Evolutionary conservation across 1,140 invertebrate genomes (phyloP).

Genomic region (Eupristina koningsbergeri): DNA sequence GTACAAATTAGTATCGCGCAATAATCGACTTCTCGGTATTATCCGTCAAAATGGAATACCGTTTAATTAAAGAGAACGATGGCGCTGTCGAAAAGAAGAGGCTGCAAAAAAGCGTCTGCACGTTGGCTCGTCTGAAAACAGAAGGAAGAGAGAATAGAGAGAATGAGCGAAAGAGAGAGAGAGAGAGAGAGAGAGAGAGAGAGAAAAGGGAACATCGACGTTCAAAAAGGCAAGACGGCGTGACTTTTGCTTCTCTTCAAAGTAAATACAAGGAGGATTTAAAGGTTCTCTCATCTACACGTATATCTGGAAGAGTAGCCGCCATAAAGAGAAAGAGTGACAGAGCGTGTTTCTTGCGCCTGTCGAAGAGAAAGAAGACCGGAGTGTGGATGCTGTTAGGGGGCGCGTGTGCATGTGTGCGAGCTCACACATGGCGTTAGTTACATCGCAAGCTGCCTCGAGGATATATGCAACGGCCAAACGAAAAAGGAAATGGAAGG

Average conservation of each 20-base stretch:
- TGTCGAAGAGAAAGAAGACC: conserved; percentile 47
- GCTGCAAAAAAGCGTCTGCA: neutral
- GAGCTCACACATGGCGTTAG: neutral
- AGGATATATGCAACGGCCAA: neutral
- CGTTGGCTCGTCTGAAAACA: neutral
- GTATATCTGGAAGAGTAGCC: conserved; percentile 1
- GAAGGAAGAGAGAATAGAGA: neutral
- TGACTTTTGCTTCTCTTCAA: conserved; percentile 23
- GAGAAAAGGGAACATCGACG: neutral
- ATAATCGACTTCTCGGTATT: conserved; percentile 14
- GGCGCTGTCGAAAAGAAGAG: neutral
- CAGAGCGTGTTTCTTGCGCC: conserved; percentile 56
- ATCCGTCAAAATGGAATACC: neutral
- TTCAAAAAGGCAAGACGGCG: conserved; percentile 38
- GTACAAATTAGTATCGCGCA: conserved; percentile 27
- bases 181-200: neutral
- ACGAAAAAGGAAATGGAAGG: conserved; percentile 25
- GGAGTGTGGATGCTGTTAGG: too few relatives aligned
- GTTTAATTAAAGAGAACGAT: conserved; percentile 18
- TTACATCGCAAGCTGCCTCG: neutral
- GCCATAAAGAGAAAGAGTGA: conserved; percentile 46
- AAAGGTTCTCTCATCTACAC: neutral
- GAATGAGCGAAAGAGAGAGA: neutral
- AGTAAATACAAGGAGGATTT: conserved; percentile 48
- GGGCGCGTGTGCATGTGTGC: neutral